Base-by-base conservation (phyloP, 1,140 invertebrate species). In the Augochlora pura region DNA sequence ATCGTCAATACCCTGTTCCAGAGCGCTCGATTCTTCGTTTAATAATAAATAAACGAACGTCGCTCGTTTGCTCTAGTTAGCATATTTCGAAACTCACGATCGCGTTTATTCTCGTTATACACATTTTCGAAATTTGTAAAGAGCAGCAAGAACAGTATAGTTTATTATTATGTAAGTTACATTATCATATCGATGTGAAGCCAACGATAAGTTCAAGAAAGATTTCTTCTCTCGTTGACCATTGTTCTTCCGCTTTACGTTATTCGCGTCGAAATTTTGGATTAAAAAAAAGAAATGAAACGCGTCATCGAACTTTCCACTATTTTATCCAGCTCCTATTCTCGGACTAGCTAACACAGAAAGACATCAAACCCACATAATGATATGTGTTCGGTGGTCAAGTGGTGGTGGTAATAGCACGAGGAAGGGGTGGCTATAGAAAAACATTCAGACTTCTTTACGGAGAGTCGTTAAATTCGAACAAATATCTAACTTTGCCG, bases 351-450 rank as follows among this genome's bases (percentile, higher is more conserved):
- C 62, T 49, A 78, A 89, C 81, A 89, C 78, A 89, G 86, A 90
- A 82, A 91, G 86, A 90, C 89, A 89, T 91, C 82, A 91, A 90
- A 88, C 69, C 90, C 83, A 92, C 90, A 92, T 88, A 86, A 88
- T 91, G 83, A 90, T 91, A 86, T 90, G 90, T 91, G 91, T 90
- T 91, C 90, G 87, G 88, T 91, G 87, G 90, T 90, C 88, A 88
- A 89, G 89, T 90, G 86, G 88, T 89, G 88, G 83, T 86, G 83
- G 62, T 86, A 75, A 84, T 90, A 82, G 88, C 91, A 84, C 90
- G 90, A 91, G 91, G 91, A 91, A 91, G 89, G 90, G 89, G 89
- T 86, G 89, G 90, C 91, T 92, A 92, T 91, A 92, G 88, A 90
- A 91, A 92, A 91, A 92, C 91, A 92, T 92, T 90, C 90, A 91